Evolutionary conservation across 30 jellyfish, hydroid and myxozoan genomes (phyloP).

Genomic region (Chironex yamaguchii): DNA sequence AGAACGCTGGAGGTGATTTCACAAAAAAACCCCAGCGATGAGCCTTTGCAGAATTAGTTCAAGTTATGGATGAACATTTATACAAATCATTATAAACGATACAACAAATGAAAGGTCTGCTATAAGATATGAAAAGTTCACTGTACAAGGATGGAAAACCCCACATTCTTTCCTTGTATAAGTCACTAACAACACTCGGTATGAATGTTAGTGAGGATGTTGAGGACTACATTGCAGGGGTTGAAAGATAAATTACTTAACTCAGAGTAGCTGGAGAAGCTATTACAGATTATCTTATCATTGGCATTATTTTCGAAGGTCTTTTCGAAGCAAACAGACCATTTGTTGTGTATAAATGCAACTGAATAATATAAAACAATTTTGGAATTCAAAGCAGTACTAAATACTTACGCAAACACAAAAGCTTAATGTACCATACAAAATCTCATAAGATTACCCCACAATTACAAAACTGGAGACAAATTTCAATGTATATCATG

Average conservation of each 20-base stretch:
- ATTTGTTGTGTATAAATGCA: slow-evolving; percentile 66
- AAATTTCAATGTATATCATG: slow-evolving; percentile 44
- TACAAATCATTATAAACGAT: slow-evolving; percentile 30
- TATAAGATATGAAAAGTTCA: background rate
- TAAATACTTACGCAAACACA: slow-evolving; percentile 39
- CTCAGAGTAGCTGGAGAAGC: slow-evolving; percentile 24
- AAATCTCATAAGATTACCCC: slow-evolving; percentile 5
- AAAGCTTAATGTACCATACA: slow-evolving; percentile 17
- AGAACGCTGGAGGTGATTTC: background rate
- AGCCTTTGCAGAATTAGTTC: slow-evolving; percentile 49
- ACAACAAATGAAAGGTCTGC: slow-evolving; percentile 14
- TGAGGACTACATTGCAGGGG: slow-evolving; percentile 28
- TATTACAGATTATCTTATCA: slow-evolving; percentile 8
- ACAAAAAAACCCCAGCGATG: slow-evolving; percentile 11
- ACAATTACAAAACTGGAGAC: background rate
- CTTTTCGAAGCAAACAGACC: slow-evolving; percentile 46
- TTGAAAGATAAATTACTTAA: slow-evolving; percentile 27
- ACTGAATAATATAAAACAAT: slow-evolving; percentile 39
- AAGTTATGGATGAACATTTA: slow-evolving; percentile 16
- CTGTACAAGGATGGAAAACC: slow-evolving; percentile 30
- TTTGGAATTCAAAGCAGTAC: slow-evolving; percentile 62
- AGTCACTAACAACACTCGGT: background rate
- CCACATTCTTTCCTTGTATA: slow-evolving; percentile 14
- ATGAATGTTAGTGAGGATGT: slow-evolving; percentile 13
- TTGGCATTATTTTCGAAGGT: slow-evolving; percentile 21